Evolutionary conservation across 2,113 vertebrate species (phyloP).

Genomic region (Muscicapa adusta): DNA sequence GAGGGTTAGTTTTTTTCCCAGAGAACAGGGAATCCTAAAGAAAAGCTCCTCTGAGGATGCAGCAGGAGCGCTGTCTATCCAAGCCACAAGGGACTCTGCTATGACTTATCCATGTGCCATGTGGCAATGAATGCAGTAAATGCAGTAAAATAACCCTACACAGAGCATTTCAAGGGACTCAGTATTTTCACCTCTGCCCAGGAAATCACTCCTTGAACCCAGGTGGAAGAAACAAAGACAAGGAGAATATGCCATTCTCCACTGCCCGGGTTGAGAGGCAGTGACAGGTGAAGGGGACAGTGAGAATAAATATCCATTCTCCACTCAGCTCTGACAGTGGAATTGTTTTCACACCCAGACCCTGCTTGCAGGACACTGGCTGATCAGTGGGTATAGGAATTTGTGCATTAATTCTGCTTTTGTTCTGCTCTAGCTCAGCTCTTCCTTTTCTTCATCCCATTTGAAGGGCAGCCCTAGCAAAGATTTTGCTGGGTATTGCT

Average conservation of each 20-base stretch:
- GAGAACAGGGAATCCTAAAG: background rate
- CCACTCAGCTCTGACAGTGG: background rate
- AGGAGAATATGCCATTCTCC: background rate
- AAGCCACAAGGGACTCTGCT: accelerated
- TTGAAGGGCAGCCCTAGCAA: background rate
- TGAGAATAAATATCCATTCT: background rate
- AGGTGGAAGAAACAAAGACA: background rate
- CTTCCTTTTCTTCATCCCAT: background rate
- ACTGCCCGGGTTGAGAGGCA: background rate
- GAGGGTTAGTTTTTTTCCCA: background rate
- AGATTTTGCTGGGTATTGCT: background rate
- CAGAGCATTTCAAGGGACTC: background rate
- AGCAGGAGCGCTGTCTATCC: background rate
- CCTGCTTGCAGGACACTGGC: background rate
- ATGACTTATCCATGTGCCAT: background rate
- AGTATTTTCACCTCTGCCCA: background rate
- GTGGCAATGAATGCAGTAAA: background rate
- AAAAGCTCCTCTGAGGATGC: background rate
- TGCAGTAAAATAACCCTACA: background rate
- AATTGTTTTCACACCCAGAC: background rate
- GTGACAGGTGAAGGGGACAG: background rate
- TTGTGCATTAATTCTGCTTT: background rate
- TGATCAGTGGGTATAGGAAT: background rate
- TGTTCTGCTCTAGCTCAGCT: background rate
- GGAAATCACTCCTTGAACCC: background rate